phyloP scores from a whole-genome alignment of 2,888 invertebrate genomes.

The Lepidocyrtinus sp. region DNA sequence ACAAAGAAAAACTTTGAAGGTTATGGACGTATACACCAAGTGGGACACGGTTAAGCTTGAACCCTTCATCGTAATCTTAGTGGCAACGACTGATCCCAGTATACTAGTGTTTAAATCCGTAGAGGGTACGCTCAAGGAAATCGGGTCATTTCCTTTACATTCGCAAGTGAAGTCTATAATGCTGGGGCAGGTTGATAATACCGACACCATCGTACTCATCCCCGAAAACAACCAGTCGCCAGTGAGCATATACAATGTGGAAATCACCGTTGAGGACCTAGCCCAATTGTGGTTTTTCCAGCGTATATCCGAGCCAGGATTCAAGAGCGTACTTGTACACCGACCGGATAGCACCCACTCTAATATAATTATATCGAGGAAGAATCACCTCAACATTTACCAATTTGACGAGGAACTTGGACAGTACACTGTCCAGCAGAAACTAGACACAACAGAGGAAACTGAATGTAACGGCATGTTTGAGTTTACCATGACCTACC shows the following conservation, averaged over 20 bases:
- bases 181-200: conserved; percentile 25
- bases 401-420: conserved; percentile 40
- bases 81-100: conserved; percentile 42
- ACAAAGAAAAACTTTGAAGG: conserved; percentile 34
- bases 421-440: conserved; percentile 27
- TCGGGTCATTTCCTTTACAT: conserved; percentile 59
- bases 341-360: conserved; percentile 48
- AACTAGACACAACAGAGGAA: conserved; percentile 4
- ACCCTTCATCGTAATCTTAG: conserved; percentile 53
- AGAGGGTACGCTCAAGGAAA: conserved; percentile 16
- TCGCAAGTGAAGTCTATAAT: conserved; percentile 52
- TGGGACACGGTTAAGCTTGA: conserved; percentile 57
- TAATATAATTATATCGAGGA: conserved; percentile 43
- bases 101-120: conserved; percentile 38
- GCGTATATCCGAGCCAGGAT: conserved; percentile 19
- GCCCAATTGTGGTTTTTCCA: conserved; percentile 63
- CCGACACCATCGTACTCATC: conserved; percentile 51
- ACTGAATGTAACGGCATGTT: conserved; percentile 45
- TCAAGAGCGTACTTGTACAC: conserved; percentile 44
- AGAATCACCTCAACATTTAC: conserved; percentile 35
- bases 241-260: conserved; percentile 61
- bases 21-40: conserved; percentile 56
- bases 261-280: conserved; percentile 1
- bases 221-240: conserved; percentile 28
- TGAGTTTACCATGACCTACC: conserved; percentile 59